phyloP scores from a whole-genome alignment of 2,888 invertebrate genomes.

The Agrypnus murinus region DNA sequence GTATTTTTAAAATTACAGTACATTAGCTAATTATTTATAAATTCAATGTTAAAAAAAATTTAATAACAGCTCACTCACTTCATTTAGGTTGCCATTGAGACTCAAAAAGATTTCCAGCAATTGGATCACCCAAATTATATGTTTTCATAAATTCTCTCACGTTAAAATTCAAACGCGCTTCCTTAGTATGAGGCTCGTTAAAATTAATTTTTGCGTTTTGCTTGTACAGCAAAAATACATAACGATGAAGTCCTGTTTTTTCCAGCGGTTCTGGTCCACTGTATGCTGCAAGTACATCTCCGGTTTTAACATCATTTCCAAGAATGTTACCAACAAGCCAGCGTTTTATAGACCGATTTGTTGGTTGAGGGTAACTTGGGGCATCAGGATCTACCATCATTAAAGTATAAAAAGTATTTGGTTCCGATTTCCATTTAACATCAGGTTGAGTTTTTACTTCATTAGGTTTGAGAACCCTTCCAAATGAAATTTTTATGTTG shows the following conservation, averaged over 20 bases:
- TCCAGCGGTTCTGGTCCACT: not conserved
- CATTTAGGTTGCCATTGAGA: not conserved
- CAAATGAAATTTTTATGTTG: not conserved
- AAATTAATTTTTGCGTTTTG: slow-evolving; percentile 1
- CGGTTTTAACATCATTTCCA: not conserved
- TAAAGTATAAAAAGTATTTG: slow-evolving; percentile 4
- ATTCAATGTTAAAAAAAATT: too few relatives aligned
- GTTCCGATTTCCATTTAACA: slow-evolving; percentile 10
- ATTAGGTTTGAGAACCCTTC: not conserved
- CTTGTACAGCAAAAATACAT: slow-evolving; percentile 20
- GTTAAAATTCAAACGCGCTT: slow-evolving; percentile 1
- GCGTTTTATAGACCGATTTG: not conserved
- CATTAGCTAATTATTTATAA: too few relatives aligned
- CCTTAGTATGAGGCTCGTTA: slow-evolving; percentile 7
- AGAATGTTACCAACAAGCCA: slow-evolving; percentile 24
- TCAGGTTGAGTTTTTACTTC: not conserved
- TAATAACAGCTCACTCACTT: too few relatives aligned
- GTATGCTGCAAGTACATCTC: not conserved
- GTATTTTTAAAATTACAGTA: too few relatives aligned
- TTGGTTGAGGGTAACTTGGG: not conserved
- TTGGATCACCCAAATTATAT: not conserved
- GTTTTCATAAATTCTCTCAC: slow-evolving; percentile 2
- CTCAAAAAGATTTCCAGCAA: not conserved
- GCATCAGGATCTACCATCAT: slow-evolving; percentile 27
- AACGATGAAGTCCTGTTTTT: slow-evolving; percentile 19